Evolutionary conservation across 1,140 invertebrate genomes (phyloP).

Genomic region (Nasonia longicornis): DNA sequence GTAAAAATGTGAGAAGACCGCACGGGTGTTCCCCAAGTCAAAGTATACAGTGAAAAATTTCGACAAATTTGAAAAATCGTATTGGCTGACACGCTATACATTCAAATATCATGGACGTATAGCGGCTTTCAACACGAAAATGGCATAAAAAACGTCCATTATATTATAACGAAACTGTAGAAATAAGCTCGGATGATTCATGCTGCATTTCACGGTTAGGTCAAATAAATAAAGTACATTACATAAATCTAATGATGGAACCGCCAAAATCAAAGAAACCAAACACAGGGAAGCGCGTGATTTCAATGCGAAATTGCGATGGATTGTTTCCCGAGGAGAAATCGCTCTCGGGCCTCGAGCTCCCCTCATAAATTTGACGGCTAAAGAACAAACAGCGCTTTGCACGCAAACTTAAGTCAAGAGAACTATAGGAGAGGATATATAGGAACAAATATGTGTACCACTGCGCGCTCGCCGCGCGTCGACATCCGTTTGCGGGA

Average conservation of each 20-base stretch:
- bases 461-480: background rate
- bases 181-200: background rate
- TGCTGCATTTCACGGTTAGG: background rate
- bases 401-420: background rate
- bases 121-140: too few relatives aligned
- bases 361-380: conserved; percentile 34
- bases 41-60: too few relatives aligned
- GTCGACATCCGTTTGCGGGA: background rate
- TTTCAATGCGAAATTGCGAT: conserved; percentile 39
- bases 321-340: conserved; percentile 22
- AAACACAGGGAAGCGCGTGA: conserved; percentile 19
- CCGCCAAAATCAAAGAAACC: conserved; percentile 15
- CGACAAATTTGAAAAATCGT: too few relatives aligned
- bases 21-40: too few relatives aligned
- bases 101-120: too few relatives aligned
- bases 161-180: background rate
- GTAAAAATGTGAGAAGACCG: too few relatives aligned
- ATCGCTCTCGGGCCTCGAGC: conserved; percentile 8
- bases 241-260: conserved; percentile 20
- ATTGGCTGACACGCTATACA: too few relatives aligned
- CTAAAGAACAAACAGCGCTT: conserved; percentile 25
- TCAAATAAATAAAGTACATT: background rate
- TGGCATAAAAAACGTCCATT: too few relatives aligned
- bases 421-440: background rate
- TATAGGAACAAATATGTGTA: background rate